Evolutionary conservation across 2,888 invertebrate genomes (phyloP).

Genomic region (Alloscopus bannaensis): DNA sequence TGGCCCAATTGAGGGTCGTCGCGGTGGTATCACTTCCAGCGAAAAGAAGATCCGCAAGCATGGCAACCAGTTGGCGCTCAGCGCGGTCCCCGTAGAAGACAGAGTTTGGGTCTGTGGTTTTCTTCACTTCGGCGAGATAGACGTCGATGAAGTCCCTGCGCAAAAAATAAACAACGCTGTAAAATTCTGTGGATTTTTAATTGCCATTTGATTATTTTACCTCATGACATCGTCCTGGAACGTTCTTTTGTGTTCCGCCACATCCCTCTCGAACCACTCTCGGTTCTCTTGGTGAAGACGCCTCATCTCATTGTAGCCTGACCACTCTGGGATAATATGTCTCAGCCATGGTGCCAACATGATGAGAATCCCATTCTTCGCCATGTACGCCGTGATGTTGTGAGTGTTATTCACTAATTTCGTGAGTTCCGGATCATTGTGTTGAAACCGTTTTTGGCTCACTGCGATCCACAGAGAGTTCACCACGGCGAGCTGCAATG

Average conservation of each 20-base stretch:
- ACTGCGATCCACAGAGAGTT: slow-evolving; percentile 42
- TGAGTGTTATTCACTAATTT: slow-evolving; percentile 20
- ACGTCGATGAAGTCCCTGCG: slow-evolving; percentile 54
- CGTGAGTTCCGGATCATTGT: slow-evolving; percentile 35
- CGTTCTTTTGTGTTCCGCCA: slow-evolving; percentile 23
- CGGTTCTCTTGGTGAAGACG: not conserved
- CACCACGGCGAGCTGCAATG: slow-evolving; percentile 35
- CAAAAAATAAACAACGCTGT: not conserved
- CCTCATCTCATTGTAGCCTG: slow-evolving; percentile 1
- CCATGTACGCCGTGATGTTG: slow-evolving; percentile 9
- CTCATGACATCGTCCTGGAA: slow-evolving; percentile 13
- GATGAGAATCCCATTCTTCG: slow-evolving; percentile 18
- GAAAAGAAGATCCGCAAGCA: slow-evolving; percentile 45
- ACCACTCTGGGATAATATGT: slow-evolving; percentile 13
- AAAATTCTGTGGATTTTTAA: not conserved
- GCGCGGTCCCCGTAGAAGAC: slow-evolving; percentile 44
- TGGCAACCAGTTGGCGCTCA: slow-evolving; percentile 42
- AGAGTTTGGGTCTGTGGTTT: slow-evolving; percentile 39
- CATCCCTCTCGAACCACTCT: slow-evolving; percentile 21
- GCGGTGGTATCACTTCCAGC: slow-evolving; percentile 59
- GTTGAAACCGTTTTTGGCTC: slow-evolving; percentile 24
- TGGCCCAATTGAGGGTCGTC: slow-evolving; percentile 42
- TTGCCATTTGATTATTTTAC: not conserved
- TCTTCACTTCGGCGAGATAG: slow-evolving; percentile 43
- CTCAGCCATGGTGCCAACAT: slow-evolving; percentile 44